Conservation (phyloP, 2,797 vertebrate genomes). For the Intellagama lesueurii region DNA sequence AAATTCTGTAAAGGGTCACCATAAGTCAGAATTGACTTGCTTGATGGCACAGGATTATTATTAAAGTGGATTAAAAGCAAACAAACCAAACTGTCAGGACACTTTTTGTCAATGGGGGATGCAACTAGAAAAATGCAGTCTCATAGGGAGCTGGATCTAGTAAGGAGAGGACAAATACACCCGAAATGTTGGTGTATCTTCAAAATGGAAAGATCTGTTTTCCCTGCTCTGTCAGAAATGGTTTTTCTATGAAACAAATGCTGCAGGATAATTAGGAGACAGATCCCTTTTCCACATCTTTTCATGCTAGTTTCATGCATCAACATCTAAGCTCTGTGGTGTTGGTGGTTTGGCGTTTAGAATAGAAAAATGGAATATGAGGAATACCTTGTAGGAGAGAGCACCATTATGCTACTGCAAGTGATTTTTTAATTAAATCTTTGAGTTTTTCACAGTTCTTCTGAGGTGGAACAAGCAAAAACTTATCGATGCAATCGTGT, state of each 20-base stretch:
- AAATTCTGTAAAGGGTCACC: too few species aligned
- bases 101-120: neutral
- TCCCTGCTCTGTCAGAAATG: neutral
- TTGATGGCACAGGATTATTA: too few species aligned
- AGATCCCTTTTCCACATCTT: neutral
- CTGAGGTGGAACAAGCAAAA: neutral
- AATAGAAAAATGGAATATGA: neutral
- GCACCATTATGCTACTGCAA: neutral
- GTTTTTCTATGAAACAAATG: slow-evolving; percentile 16
- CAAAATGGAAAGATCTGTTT: neutral
- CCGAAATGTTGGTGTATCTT: neutral
- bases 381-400: neutral
- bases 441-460: neutral
- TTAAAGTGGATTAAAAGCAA: neutral
- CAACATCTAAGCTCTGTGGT: slow-evolving; percentile 7
- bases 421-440: neutral
- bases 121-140: neutral
- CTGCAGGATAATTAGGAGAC: neutral
- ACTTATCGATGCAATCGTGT: neutral
- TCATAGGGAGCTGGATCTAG: neutral
- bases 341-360: slow-evolving; percentile 25
- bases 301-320: slow-evolving; percentile 21
- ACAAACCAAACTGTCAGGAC: neutral
- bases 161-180: neutral
- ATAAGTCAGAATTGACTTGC: too few species aligned